Evolutionary conservation across 2,113 vertebrate genomes (phyloP), one percentile per base, ranked within the genome.

Genomic region (Willisornis vidua): DNA sequence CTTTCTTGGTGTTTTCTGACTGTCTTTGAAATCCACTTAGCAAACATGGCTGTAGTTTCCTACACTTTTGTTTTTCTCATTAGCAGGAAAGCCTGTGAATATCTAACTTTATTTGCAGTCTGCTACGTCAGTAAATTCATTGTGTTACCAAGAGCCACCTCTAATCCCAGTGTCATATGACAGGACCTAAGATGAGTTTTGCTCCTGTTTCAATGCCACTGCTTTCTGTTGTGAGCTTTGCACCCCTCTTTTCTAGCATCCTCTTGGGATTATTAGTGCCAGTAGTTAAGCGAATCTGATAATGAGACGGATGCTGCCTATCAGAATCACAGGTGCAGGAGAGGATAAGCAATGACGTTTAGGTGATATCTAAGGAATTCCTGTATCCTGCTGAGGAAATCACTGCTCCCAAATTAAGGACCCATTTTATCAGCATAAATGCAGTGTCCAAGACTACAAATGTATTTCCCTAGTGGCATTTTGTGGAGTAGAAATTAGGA

Each of bases 331-430:
- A 92, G 72, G 43, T 94, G 73, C 59, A 37, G 51, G 73, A 24
- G 19, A 87, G 65, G 68, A 73, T 93, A 73, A 76, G 57, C n/a
- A 61, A 37, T 54, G n/a, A 63, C 39, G 31, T 70, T 94, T 81
- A 80, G 43, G 77, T 70, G 9, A 4, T 79, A 72, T 46, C 43
- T 87, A 81, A 77, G 71, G 80, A 94, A 89, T 89, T 91, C 46
- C 18, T 92, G 51, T 22, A 84, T 86, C 80, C 61, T 91, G 65
- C 55, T 89, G 73, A 62, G 84, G 68, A 94, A 94, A 94, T 77
- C 31, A 8, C 28, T 66, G 48, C 52, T 92, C 55, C 48, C 52
- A 89, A 91, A 87, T 92, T 74, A 87, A 92, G 55, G 73, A 46
- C 39, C 29, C 22, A 12, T 67, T 87, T 59, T 89, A 86, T 77